These are phyloP conservation scores for Gymnodraco acuticeps DNA, from an alignment of 2,797 vertebrate genomes.

Conservation along the genomic window DNA sequence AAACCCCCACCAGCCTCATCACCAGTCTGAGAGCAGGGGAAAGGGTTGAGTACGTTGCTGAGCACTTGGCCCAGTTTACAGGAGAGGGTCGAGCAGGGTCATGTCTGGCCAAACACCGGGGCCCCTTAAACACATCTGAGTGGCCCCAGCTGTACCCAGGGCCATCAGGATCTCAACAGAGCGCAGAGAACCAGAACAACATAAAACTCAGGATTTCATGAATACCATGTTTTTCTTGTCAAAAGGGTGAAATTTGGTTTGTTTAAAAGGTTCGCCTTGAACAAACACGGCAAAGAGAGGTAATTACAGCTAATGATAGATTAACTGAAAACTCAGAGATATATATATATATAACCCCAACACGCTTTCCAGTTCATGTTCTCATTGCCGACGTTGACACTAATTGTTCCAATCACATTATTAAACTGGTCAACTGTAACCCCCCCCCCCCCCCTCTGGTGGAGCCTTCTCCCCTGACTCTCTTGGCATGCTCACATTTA, in stretches of 20 bases:
- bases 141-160: conserved; percentile 73
- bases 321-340: conserved; percentile 38
- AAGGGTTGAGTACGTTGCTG: conserved; percentile 52
- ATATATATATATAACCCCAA: conserved; percentile 24
- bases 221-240: conserved; percentile 56
- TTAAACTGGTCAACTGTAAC: conserved; percentile 77
- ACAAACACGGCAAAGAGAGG: conserved; percentile 44
- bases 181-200: conserved; percentile 67
- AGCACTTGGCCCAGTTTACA: conserved; percentile 81
- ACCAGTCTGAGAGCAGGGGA: conserved; percentile 47
- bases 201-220: conserved; percentile 32
- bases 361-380: conserved; percentile 37
- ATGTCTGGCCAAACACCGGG: conserved; percentile 78
- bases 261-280: conserved; percentile 46
- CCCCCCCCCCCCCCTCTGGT: conserved; percentile 27
- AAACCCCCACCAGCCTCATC: conserved; percentile 47
- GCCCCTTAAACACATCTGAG: conserved; percentile 81
- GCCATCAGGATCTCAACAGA: conserved; percentile 63
- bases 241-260: conserved; percentile 43
- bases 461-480: conserved; percentile 47
- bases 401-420: conserved; percentile 75
- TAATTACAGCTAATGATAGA: conserved; percentile 61
- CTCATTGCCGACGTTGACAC: conserved; percentile 62
- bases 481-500: conserved; percentile 48
- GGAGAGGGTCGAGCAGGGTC: conserved; percentile 80